phyloP scores from a whole-genome alignment of 2,113 vertebrate species.

The Trachemys scripta region DNA sequence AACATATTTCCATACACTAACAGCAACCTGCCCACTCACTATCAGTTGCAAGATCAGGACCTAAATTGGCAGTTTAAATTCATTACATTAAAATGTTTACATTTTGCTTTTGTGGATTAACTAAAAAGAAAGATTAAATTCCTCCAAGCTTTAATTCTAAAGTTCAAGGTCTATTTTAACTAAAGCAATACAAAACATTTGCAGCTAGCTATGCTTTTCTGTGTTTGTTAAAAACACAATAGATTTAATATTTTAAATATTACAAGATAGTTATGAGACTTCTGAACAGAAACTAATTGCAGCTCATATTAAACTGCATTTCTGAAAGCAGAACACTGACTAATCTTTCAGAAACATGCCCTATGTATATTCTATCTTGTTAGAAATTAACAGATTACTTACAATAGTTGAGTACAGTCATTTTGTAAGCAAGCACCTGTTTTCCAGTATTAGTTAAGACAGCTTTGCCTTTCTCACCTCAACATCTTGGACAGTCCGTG shows the following conservation, averaged over 20 bases:
- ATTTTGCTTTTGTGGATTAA: background rate
- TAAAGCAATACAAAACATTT: background rate
- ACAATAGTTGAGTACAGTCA: fast-evolving
- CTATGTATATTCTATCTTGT: background rate
- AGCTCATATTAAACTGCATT: background rate
- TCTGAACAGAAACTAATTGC: background rate
- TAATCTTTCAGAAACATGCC: background rate
- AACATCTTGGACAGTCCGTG: constrained; percentile 94
- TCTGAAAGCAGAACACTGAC: background rate
- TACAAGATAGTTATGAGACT: background rate
- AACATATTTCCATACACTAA: constrained; percentile 23
- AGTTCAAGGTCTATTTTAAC: background rate
- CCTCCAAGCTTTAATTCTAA: background rate
- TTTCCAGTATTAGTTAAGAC: fast-evolving
- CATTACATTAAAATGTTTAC: background rate
- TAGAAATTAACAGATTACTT: background rate
- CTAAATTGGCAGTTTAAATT: background rate
- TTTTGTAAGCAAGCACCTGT: background rate
- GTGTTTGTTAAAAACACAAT: background rate
- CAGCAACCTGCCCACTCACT: background rate
- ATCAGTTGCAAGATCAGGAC: constrained; percentile 28
- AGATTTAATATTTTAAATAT: background rate
- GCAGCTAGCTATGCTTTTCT: background rate
- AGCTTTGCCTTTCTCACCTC: constrained; percentile 82
- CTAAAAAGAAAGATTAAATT: background rate